phyloP scores from a whole-genome alignment of 2,113 vertebrate species.

The Scomber japonicus region DNA sequence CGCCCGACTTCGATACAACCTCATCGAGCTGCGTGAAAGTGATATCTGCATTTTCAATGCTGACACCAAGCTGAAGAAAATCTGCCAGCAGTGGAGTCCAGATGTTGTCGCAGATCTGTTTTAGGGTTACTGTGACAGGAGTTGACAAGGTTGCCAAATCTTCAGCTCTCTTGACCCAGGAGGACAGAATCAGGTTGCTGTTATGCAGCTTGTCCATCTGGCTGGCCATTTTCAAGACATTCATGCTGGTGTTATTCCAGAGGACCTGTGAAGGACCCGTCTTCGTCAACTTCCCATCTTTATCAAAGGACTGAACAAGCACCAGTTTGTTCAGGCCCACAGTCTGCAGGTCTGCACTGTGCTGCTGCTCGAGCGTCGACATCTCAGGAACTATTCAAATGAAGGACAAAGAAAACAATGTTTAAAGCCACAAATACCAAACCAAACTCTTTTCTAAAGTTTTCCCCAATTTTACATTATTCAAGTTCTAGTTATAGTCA shows the following conservation, averaged over 20 bases:
- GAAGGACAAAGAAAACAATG: neutral
- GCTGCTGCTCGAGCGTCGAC: constrained; percentile 61
- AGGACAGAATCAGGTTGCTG: constrained; percentile 79
- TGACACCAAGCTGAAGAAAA: constrained; percentile 45
- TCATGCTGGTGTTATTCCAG: constrained; percentile 59
- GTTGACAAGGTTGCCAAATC: neutral
- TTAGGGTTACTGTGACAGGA: constrained; percentile 39
- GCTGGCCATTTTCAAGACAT: constrained; percentile 62
- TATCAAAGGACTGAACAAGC: constrained; percentile 51
- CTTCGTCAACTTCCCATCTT: constrained; percentile 15
- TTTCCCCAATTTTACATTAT: neutral
- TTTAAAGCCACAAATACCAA: neutral
- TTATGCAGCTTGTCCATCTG: constrained; percentile 73
- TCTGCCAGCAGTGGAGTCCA: constrained; percentile 67
- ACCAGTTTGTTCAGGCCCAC: constrained; percentile 72
- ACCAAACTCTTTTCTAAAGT: neutral
- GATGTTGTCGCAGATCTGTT: constrained; percentile 57
- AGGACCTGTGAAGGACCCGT: constrained; percentile 22
- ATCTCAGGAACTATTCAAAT: constrained; percentile 75
- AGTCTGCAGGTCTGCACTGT: constrained; percentile 56
- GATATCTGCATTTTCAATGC: constrained; percentile 49
- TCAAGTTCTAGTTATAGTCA: constrained; percentile 24
- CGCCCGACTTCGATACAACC: constrained; percentile 60
- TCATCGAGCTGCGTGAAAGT: constrained; percentile 73
- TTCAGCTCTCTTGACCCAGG: constrained; percentile 65